Evolutionary conservation across 2,888 invertebrate species (phyloP).

Genomic region (Erebia epiphron): DNA sequence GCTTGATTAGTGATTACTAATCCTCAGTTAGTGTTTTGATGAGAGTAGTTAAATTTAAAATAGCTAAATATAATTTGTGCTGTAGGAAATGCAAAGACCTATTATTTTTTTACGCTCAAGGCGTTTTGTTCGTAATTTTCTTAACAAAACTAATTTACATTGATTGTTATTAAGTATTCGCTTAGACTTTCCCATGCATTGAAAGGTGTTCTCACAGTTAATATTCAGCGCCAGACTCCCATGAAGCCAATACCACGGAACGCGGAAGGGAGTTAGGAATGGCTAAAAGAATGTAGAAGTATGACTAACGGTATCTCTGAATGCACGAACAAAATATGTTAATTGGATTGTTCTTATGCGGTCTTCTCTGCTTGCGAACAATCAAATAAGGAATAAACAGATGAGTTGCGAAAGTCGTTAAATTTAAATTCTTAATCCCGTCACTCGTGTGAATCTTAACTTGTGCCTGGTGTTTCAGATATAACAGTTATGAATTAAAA

Average conservation of each 20-base stretch:
- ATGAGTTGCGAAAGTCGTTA: too few species aligned
- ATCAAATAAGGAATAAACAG: not conserved
- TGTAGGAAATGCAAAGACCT: not conserved
- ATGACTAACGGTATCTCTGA: not conserved
- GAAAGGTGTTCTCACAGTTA: conserved; percentile 52
- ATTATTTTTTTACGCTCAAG: not conserved
- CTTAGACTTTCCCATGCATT: conserved; percentile 43
- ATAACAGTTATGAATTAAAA: too few species aligned
- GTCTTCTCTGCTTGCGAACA: not conserved
- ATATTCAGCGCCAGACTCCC: conserved; percentile 48
- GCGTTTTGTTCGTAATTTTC: conserved; percentile 7
- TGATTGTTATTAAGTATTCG: conserved; percentile 23
- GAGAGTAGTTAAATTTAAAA: too few species aligned
- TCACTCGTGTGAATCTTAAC: too few species aligned
- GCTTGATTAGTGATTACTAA: too few species aligned
- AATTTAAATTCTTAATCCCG: too few species aligned
- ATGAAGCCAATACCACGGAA: conserved; percentile 48
- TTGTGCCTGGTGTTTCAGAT: too few species aligned
- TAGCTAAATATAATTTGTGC: not conserved
- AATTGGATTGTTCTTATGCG: not conserved
- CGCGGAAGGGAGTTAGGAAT: conserved; percentile 29
- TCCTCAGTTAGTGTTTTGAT: too few species aligned
- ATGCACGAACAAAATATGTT: not conserved
- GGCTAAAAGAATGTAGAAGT: not conserved
- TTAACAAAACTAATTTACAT: conserved; percentile 14